Evolutionary conservation across 2,113 vertebrate species (phyloP), one percentile per base, ranked within the genome.

Genomic region (Martes martes): DNA sequence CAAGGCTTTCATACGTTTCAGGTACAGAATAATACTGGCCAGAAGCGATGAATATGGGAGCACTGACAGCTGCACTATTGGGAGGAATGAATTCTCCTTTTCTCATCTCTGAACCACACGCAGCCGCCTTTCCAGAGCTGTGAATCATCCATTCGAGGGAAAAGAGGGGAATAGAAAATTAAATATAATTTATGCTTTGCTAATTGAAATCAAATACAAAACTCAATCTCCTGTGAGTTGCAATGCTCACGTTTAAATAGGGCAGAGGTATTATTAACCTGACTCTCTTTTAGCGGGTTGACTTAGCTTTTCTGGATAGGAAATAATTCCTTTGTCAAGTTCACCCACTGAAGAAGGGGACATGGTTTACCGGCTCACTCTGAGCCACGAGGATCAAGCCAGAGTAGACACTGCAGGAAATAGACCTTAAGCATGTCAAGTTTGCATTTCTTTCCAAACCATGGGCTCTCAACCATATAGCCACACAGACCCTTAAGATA

Each of bases 191-290:
- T 98, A 98, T 98, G 98, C 97, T 98, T 98, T 98, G 98, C 97
- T 99, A 98, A 98, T 98, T 98, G 98, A 99, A 99, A 98, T 98
- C 98, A 99, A 98, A 98, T 98, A 98, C 97, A 98, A 98, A 98
- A 98, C 97, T 98, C 98, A 98, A 96, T 98, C 98, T 98, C 97
- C 96, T n/a, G 39, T 95, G 97, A 97, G 97, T 93, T 94, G 85
- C 95, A 96, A 98, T 65, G 97, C 89, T 97, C 97, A 96, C 50
- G 81, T 98, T 98, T 98, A 97, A 98, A 95, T 55, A 97, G 69
- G 65, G 94, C 28, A 10, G 80, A 92, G 81, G 42, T 50, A 61
- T 94, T 94, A 96, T 96, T 95, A 98, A 98, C 98, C 98, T 74
- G 86, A 93, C 71, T 97, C 89, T 45, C 31, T 92, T 96, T 93